These are phyloP conservation scores for Drosophila prosaltans DNA, from an alignment of 1,140 invertebrate species.

Conservation along the genomic window DNA sequence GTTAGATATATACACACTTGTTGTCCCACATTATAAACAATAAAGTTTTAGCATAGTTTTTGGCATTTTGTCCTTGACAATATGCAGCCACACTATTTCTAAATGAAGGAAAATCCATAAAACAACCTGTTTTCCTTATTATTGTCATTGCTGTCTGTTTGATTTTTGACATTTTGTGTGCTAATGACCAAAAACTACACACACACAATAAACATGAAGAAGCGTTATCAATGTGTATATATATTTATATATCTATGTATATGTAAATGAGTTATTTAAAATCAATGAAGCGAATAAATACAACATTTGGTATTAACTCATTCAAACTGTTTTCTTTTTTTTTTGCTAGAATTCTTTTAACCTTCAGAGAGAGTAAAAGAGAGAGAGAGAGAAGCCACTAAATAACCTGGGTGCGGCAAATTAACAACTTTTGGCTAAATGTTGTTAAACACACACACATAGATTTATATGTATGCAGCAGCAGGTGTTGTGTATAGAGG, in stretches of 20 bases:
- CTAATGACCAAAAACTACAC: conserved; percentile 53
- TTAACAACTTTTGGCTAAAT: conserved; percentile 53
- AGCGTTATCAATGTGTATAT: background rate
- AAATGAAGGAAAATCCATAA: background rate
- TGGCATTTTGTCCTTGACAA: conserved; percentile 17
- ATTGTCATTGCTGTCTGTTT: conserved; percentile 16
- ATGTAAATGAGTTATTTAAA: conserved; percentile 56
- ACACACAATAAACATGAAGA: background rate
- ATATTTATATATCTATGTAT: conserved; percentile 11
- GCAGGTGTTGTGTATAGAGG: background rate
- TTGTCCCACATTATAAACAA: background rate
- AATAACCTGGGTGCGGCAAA: conserved; percentile 50
- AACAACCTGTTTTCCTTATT: conserved; percentile 35
- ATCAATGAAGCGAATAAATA: conserved; percentile 59
- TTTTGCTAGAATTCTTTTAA: conserved; percentile 43
- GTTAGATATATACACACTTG: background rate
- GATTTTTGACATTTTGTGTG: conserved; percentile 52
- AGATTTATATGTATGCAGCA: background rate
- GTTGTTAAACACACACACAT: too few relatives aligned
- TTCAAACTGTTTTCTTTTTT: conserved; percentile 61
- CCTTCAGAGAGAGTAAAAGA: conserved; percentile 49
- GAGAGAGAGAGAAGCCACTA: background rate
- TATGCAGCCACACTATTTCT: conserved; percentile 7
- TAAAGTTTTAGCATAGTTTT: conserved; percentile 5
- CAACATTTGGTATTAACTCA: conserved; percentile 41